Conservation (phyloP, 2,888 invertebrate species). For the Synanthedon andrenaeformis region DNA sequence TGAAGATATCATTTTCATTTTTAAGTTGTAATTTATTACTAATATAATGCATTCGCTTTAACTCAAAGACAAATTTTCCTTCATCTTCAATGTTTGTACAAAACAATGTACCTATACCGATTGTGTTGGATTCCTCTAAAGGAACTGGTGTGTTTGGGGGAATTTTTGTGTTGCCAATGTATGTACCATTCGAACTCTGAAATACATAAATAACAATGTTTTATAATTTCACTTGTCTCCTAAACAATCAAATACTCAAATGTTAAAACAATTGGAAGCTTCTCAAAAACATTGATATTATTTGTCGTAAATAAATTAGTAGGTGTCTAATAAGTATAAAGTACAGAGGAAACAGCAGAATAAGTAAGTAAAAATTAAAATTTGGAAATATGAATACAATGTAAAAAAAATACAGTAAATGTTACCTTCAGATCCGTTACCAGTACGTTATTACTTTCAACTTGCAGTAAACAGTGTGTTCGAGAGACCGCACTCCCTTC, state of each 20-base stretch:
- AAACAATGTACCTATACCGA: slow-evolving; percentile 66
- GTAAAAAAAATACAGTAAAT: too few relatives aligned
- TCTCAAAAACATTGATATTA: too few relatives aligned
- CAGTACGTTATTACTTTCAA: slow-evolving; percentile 30
- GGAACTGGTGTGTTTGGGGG: slow-evolving; percentile 30
- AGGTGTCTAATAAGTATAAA: too few relatives aligned
- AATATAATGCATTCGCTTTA: slow-evolving; percentile 25
- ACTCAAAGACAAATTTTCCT: slow-evolving; percentile 50
- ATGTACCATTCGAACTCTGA: slow-evolving; percentile 73
- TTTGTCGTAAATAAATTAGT: too few relatives aligned
- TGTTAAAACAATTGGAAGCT: too few relatives aligned
- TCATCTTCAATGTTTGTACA: slow-evolving; percentile 31
- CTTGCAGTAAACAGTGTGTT: slow-evolving; percentile 43
- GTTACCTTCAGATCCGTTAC: slow-evolving; percentile 49
- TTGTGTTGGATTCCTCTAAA: slow-evolving; percentile 51
- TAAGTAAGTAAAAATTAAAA: too few relatives aligned
- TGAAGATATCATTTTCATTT: slow-evolving; percentile 25
- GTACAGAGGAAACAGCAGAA: too few relatives aligned
- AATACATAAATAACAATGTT: slow-evolving; percentile 17
- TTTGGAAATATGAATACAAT: too few relatives aligned
- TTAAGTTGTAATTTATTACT: slow-evolving; percentile 31
- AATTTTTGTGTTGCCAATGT: slow-evolving; percentile 55
- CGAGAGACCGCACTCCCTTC: slow-evolving; percentile 52
- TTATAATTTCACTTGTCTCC: background rate
- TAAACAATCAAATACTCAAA: too few relatives aligned